Evolutionary conservation across 2,113 vertebrate genomes (phyloP).

Genomic region (Pollachius pollachius): DNA sequence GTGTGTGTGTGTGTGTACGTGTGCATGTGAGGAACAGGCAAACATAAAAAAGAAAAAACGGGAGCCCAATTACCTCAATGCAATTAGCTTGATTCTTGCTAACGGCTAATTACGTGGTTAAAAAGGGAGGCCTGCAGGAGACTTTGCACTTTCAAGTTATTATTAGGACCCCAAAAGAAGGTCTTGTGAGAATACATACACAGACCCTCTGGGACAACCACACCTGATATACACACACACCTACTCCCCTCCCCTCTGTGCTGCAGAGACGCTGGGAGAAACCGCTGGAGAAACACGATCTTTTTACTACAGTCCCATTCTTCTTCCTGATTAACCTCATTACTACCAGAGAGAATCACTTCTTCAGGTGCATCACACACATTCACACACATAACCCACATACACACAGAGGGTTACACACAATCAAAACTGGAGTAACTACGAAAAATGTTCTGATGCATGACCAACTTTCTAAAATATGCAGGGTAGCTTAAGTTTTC

Average conservation of each 20-base stretch:
- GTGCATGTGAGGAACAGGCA: constrained; percentile 45
- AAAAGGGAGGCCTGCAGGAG: constrained; percentile 59
- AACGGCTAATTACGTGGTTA: constrained; percentile 76
- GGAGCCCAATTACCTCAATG: constrained; percentile 75
- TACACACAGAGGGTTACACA: too few species aligned
- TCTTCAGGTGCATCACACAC: constrained; percentile 20
- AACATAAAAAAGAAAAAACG: constrained; percentile 57
- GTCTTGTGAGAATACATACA: constrained; percentile 65
- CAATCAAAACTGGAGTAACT: too few species aligned
- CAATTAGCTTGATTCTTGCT: constrained; percentile 77
- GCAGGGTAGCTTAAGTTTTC: too few species aligned
- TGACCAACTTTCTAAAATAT: too few species aligned
- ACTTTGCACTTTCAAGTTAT: constrained; percentile 81
- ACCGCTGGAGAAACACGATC: constrained; percentile 45
- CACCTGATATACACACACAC: constrained; percentile 74
- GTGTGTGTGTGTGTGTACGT: constrained; percentile 4
- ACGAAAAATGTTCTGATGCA: too few species aligned
- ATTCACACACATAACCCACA: constrained; percentile 15
- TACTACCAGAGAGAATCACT: constrained; percentile 39
- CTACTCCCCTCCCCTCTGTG: constrained; percentile 68
- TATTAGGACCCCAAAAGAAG: constrained; percentile 76
- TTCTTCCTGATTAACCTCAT: constrained; percentile 57
- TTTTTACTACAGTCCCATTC: constrained; percentile 61
- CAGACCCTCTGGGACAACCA: constrained; percentile 58
- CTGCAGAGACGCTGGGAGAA: constrained; percentile 48